Evolutionary conservation across 2,113 vertebrate genomes (phyloP).

Genomic region (Xiphophorus maculatus): DNA sequence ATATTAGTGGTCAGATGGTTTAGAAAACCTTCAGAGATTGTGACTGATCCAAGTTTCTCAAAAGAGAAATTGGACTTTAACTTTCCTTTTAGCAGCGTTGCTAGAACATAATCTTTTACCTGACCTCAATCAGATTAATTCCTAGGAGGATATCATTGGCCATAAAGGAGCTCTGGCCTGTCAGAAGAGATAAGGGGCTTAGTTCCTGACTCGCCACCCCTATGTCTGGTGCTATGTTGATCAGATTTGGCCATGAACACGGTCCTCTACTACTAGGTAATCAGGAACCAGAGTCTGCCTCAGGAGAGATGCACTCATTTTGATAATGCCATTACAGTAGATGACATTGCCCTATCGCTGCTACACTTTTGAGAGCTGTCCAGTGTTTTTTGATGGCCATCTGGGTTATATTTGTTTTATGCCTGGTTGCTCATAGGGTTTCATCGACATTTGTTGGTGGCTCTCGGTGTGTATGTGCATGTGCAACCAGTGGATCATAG

Average conservation of each 20-base stretch:
- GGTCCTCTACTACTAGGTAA: conserved; percentile 58
- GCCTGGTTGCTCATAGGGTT: conserved; percentile 3
- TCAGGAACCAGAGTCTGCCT: conserved; percentile 72
- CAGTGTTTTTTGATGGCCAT: conserved; percentile 58
- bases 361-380: conserved; percentile 67
- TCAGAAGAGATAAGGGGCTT: conserved; percentile 60
- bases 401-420: conserved; percentile 46
- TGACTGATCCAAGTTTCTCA: conserved; percentile 6
- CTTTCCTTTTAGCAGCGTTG: conserved; percentile 33
- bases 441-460: conserved; percentile 9
- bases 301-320: conserved; percentile 67
- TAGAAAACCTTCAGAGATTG: conserved; percentile 14
- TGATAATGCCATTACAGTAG: conserved; percentile 73
- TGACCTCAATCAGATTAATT: conserved; percentile 63
- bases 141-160: conserved; percentile 42
- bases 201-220: conserved; percentile 62
- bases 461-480: conserved; percentile 6
- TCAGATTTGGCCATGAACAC: conserved; percentile 71
- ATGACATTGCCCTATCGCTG: conserved; percentile 57
- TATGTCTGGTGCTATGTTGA: conserved; percentile 74
- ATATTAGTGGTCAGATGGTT: conserved; percentile 19
- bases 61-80: conserved; percentile 35
- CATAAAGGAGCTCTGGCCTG: conserved; percentile 47
- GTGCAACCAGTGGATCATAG: conserved; percentile 47
- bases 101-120: conserved; percentile 37